Percentiles rank a stretch among this genome's conserved stretches.
phyloP scores from a whole-genome alignment of 64 coral and sea anemone genomes.

The Hydrozoanthus tunicans region DNA sequence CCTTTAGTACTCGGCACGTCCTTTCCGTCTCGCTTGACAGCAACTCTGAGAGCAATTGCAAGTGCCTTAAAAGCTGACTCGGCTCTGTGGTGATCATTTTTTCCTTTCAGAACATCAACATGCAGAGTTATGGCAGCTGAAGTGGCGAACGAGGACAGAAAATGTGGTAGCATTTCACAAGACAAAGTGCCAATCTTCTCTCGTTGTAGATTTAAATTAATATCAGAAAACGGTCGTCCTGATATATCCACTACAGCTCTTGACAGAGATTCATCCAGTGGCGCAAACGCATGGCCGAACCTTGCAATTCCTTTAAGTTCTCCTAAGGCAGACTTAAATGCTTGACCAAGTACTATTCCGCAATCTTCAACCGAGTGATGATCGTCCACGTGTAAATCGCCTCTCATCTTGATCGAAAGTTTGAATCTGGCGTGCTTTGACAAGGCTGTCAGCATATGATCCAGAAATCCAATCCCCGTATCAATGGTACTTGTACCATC shows the following conservation, averaged over 20 bases:
- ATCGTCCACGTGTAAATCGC: conserved; percentile 69
- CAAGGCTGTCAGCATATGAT: conserved; percentile 69
- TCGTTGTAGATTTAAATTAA: conserved; percentile 59
- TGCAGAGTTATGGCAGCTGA: conserved; percentile 67
- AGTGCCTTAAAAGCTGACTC: conserved; percentile 70
- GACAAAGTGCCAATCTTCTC: conserved; percentile 61
- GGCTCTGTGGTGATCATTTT: conserved; percentile 64
- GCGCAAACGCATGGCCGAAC: conserved; percentile 65
- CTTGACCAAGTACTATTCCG: conserved; percentile 72
- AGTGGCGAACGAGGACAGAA: conserved; percentile 65
- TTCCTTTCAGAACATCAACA: conserved; percentile 61
- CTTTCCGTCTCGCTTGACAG: conserved; percentile 54
- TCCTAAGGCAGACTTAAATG: conserved; percentile 46
- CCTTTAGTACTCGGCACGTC: conserved; percentile 69
- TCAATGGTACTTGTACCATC: conserved; percentile 36
- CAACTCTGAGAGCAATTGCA: conserved; percentile 37
- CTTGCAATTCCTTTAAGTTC: conserved; percentile 57
- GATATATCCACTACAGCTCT: conserved; percentile 68
- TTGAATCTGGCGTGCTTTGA: conserved; percentile 61
- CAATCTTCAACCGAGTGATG: conserved; percentile 75
- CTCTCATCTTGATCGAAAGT: conserved; percentile 42
- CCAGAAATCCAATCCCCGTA: conserved; percentile 67
- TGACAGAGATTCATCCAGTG: conserved; percentile 62
- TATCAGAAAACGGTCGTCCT: conserved; percentile 60
- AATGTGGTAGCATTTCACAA: conserved; percentile 62